A percentile compares a stretch with the other conserved stretches of the same genome.
These are phyloP conservation scores for Apis laboriosa DNA, from an alignment of 1,140 invertebrate genomes.

Conservation along the genomic window DNA sequence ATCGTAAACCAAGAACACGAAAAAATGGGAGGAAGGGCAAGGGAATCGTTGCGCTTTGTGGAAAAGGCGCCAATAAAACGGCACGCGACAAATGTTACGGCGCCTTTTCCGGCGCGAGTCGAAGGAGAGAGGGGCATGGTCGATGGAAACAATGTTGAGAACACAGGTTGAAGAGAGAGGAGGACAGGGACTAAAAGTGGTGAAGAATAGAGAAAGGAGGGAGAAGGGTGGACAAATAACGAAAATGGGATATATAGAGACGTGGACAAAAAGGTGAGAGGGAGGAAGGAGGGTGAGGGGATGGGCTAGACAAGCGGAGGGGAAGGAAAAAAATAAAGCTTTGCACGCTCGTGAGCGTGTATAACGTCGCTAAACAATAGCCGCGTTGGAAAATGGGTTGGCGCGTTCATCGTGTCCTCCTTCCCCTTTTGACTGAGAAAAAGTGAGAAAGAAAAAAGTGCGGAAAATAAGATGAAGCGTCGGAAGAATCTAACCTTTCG, in stretches of 20 bases:
- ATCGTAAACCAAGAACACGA: neutral
- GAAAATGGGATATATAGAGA: slow-evolving; percentile 25
- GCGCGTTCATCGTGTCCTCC: slow-evolving; percentile 25
- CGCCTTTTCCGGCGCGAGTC: neutral
- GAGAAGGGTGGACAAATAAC: neutral
- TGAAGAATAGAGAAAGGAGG: neutral
- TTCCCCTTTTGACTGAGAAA: neutral
- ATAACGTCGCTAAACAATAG: slow-evolving; percentile 52
- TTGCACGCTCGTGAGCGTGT: slow-evolving; percentile 33
- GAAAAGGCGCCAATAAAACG: slow-evolving; percentile 49
- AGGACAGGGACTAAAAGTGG: too few relatives aligned
- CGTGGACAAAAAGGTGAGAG: neutral
- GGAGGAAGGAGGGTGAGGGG: neutral
- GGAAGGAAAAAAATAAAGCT: slow-evolving; percentile 30
- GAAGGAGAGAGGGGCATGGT: neutral
- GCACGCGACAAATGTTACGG: slow-evolving; percentile 52
- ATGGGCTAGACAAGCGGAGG: slow-evolving; percentile 8
- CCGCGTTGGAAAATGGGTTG: slow-evolving; percentile 47
- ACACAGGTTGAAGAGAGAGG: too few relatives aligned
- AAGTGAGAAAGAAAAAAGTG: neutral
- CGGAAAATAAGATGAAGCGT: slow-evolving; percentile 8
- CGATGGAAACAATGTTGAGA: neutral
- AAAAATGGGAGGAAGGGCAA: neutral
- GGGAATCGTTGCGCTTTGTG: slow-evolving; percentile 2
- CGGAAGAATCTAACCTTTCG: neutral